Conservation (phyloP, 2,113 vertebrate species). For the Neolamprologus longior region DNA sequence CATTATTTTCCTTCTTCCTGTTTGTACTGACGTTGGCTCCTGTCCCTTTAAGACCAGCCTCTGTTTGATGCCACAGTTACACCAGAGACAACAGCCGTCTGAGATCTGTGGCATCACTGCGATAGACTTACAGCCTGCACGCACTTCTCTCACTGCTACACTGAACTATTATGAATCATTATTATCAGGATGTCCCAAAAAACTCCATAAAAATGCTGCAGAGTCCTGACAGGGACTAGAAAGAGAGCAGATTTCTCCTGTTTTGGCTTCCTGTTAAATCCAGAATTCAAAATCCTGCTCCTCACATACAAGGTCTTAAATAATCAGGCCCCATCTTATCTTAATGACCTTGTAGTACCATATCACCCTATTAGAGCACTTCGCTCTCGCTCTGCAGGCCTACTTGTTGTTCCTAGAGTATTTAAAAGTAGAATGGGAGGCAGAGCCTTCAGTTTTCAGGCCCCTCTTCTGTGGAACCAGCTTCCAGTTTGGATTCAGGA, state of each 20-base stretch:
- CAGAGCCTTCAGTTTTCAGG: background rate
- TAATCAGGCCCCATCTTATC: background rate
- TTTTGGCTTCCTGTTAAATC: background rate
- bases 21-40: background rate
- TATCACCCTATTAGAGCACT: background rate
- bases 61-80: background rate
- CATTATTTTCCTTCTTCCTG: background rate
- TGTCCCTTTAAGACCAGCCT: background rate
- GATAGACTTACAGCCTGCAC: background rate
- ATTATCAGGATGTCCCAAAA: background rate
- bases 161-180: accelerated
- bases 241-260: background rate
- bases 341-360: background rate
- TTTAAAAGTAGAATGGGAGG: background rate
- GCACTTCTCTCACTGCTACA: background rate
- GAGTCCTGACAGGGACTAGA: background rate
- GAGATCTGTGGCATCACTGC: background rate
- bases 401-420: background rate
- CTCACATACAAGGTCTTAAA: background rate
- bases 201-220: background rate
- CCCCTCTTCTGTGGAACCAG: background rate
- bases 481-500: background rate
- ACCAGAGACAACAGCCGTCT: background rate
- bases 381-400: accelerated
- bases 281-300: background rate